phyloP scores from a whole-genome alignment of 1,140 invertebrate species.

The Drosophila neocordata region DNA sequence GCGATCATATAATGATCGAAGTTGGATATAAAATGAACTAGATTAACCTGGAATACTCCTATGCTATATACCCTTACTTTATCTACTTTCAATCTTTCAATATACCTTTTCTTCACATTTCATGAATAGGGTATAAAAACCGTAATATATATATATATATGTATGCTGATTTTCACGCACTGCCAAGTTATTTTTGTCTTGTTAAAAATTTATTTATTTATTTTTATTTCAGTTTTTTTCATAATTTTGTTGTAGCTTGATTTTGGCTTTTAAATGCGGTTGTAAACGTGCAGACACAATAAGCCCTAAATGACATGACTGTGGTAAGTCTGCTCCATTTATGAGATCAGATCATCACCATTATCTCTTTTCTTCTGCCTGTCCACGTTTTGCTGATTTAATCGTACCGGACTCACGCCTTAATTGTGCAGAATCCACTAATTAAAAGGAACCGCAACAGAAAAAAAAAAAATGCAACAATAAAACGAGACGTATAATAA shows the following conservation, averaged over 20 bases:
- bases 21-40: no score
- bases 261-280: constrained; percentile 12
- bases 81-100: no score
- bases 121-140: not conserved
- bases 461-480: not conserved
- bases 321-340: constrained; percentile 38
- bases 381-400: constrained; percentile 64
- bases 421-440: constrained; percentile 68
- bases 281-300: constrained; percentile 77
- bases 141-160: constrained; percentile 28
- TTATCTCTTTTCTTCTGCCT: constrained; percentile 65
- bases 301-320: constrained; percentile 73
- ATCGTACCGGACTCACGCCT: constrained; percentile 60
- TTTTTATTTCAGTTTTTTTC: not conserved
- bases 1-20: no score
- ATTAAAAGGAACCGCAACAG: constrained; percentile 37
- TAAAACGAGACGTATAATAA: constrained; percentile 16
- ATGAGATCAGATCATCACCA: constrained; percentile 75
- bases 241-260: constrained; percentile 4
- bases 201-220: constrained; percentile 35
- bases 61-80: no score
- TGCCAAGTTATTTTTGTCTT: constrained; percentile 52
- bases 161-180: constrained; percentile 62
- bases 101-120: not conserved
- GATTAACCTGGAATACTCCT: no score